Evolutionary conservation across 2,797 vertebrate species (phyloP), one percentile per base, ranked within the genome.

Genomic region (Megalops cyprinoides): DNA sequence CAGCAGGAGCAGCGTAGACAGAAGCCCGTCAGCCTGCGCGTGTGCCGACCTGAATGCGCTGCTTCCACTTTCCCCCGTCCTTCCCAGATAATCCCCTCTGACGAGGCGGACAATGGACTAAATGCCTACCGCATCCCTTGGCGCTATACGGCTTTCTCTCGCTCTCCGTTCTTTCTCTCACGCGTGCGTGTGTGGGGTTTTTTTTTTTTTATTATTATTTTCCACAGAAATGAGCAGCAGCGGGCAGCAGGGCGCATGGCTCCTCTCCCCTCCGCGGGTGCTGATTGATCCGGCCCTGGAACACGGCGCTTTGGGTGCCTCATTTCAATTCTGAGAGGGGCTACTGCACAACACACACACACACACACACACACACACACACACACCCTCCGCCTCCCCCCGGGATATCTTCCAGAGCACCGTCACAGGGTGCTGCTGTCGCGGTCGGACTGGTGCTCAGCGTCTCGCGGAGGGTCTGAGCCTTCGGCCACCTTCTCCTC

Each of bases 71-170:
- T 75, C 78, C n/a, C 46, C 44, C 49, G 58, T 55, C 82, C 77
- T 84, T 80, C 86, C 83, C 71, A 84, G 85, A 81, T 94, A 92
- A 93, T 94, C 92, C 90, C 86, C 91, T 90, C 90, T 93, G 91
- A 93, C 90, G 89, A 90, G 88, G 87, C 87, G 85, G 87, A 90
- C 87, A 87, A 89, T 91, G 90, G 91, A 90, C 89, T 93, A 90
- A 91, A 89, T 48, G 76, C 86, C 78, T 87, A 82, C 87, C 77
- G 82, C 88, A 87, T 90, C 87, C 85, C 88, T 76, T 82, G 83
- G 85, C 83, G 87, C 83, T 77, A 39, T 42, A 31, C 79, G 34
- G 73, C 42, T 58, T 46, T 69, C 62, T 56, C 37, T 60, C 79
- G 5, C 74, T 67, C 37, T 42, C 51, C 42, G 60, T 53, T 49